These are phyloP conservation scores for Melanostoma scalare DNA, from an alignment of 2,888 invertebrate genomes.

Conservation along the genomic window DNA sequence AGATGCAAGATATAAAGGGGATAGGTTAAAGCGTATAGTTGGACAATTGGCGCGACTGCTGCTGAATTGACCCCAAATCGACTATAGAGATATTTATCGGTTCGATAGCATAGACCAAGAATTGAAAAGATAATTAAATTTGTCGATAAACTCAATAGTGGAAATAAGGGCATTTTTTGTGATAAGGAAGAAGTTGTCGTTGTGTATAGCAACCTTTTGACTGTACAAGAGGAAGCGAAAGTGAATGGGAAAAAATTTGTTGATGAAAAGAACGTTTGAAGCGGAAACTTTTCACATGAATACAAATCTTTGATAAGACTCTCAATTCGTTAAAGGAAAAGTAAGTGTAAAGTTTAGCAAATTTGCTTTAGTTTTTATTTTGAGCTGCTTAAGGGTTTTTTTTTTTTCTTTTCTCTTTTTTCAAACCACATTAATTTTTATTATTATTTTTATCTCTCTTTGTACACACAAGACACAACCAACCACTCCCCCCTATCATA, in stretches of 20 bases:
- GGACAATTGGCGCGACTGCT: conserved; percentile 55
- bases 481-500: not conserved
- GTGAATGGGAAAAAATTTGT: too few relatives aligned
- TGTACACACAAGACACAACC: not conserved
- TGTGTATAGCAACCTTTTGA: too few relatives aligned
- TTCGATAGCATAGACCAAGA: conserved; percentile 34
- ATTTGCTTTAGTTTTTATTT: too few relatives aligned
- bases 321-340: too few relatives aligned
- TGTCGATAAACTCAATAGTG: conserved; percentile 35
- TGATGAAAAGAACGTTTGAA: too few relatives aligned
- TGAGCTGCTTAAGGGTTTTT: not conserved
- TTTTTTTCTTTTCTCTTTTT: not conserved
- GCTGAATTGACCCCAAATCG: conserved; percentile 54
- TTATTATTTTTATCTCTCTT: conserved; percentile 16
- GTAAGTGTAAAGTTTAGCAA: too few relatives aligned
- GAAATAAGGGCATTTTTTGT: conserved; percentile 27
- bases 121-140: conserved; percentile 54
- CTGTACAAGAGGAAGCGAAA: too few relatives aligned
- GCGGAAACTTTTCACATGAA: too few relatives aligned
- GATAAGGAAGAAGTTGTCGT: not conserved
- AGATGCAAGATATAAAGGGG: conserved; percentile 13
- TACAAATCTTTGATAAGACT: too few relatives aligned
- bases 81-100: conserved; percentile 51
- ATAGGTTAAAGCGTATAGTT: not conserved
- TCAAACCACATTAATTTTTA: conserved; percentile 37